Conservation (phyloP, 2,113 vertebrate species). For the Tonatia bakeri region DNA sequence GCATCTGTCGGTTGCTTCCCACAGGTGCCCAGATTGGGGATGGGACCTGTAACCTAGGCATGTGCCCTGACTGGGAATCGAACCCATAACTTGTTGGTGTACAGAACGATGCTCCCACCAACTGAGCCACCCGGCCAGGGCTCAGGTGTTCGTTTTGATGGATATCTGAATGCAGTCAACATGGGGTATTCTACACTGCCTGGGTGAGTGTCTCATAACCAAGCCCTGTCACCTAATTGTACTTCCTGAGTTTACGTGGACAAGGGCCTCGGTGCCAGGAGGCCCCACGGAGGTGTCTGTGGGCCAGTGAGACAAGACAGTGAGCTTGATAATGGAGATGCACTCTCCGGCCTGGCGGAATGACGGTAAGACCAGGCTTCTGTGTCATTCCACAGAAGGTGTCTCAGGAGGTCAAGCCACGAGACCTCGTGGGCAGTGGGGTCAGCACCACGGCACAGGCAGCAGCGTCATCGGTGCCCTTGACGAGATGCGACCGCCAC, state of each 20-base stretch:
- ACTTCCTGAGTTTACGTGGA: too few species aligned
- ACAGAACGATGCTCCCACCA: too few species aligned
- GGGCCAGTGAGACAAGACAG: background rate
- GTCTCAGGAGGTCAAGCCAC: background rate
- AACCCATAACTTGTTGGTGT: too few species aligned
- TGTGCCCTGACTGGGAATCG: too few species aligned
- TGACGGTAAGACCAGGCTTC: rapidly evolving
- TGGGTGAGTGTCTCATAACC: too few species aligned
- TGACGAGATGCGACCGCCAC: rapidly evolving
- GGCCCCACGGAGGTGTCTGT: rapidly evolving
- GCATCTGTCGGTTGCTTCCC: too few species aligned
- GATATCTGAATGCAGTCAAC: background rate
- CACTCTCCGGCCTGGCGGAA: rapidly evolving
- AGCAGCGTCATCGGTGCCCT: too few species aligned
- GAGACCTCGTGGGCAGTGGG: background rate
- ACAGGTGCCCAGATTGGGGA: too few species aligned
- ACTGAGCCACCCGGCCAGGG: too few species aligned
- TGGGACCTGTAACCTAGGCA: too few species aligned
- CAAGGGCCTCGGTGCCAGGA: rapidly evolving
- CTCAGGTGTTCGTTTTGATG: background rate
- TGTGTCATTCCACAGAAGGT: background rate
- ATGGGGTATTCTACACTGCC: background rate
- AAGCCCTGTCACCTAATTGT: background rate
- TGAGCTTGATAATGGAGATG: too few species aligned
- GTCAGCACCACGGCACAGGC: too few species aligned